These are phyloP conservation scores for Gallirallus australis DNA, from an alignment of 2,797 vertebrate genomes.

Conservation along the genomic window DNA sequence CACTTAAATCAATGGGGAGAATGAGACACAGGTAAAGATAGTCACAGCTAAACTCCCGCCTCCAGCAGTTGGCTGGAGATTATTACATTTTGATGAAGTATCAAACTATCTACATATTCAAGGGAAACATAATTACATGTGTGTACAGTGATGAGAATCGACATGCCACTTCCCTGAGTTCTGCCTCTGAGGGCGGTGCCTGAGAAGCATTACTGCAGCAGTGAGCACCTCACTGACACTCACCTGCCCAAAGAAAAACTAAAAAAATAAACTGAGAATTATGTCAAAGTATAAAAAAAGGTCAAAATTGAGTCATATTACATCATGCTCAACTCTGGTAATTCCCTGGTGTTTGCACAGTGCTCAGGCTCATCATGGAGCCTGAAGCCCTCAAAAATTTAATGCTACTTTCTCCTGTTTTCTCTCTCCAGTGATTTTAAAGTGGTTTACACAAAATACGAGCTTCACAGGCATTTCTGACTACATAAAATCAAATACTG, in stretches of 20 bases:
- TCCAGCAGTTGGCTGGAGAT: neutral
- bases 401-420: neutral
- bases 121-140: neutral
- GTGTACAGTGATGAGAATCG: neutral
- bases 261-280: neutral
- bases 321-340: no score
- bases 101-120: neutral
- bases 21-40: neutral
- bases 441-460: neutral
- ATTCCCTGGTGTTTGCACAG: neutral
- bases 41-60: neutral
- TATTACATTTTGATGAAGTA: neutral
- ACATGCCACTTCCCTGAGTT: neutral
- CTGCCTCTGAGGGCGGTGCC: neutral
- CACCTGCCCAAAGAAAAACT: neutral
- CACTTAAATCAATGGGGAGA: neutral
- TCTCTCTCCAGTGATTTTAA: neutral
- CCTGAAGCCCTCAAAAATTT: neutral
- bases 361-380: neutral
- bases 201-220: neutral
- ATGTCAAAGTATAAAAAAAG: neutral
- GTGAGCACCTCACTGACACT: neutral
- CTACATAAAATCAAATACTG: neutral
- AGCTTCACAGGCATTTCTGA: neutral
- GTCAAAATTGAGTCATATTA: rapidly evolving